Conservation (phyloP, 2,797 vertebrate species). For the Epinephelus awoara region DNA sequence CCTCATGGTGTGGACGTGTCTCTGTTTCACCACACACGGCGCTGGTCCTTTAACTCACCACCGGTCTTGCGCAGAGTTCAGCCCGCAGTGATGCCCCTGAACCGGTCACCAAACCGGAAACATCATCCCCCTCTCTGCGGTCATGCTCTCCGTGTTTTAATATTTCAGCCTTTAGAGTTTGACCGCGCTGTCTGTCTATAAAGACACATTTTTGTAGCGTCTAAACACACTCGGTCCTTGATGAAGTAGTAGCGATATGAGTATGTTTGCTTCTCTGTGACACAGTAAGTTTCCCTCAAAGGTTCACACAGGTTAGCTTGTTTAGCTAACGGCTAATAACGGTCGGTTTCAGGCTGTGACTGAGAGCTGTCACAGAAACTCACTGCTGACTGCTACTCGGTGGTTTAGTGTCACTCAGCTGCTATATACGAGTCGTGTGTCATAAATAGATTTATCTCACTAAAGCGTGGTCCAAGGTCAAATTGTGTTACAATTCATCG, state of each 20-base stretch:
- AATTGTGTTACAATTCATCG: not conserved
- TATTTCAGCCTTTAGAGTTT: not conserved
- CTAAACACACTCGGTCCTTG: not conserved
- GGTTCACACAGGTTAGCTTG: constrained; percentile 14
- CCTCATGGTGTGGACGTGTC: not conserved
- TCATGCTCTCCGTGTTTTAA: not conserved
- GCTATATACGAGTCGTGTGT: not conserved
- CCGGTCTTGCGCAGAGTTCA: not conserved
- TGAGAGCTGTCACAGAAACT: not conserved
- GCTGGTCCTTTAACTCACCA: not conserved
- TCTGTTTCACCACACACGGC: not conserved
- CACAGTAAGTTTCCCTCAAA: constrained; percentile 50
- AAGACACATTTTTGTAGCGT: not conserved
- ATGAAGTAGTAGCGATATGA: not conserved
- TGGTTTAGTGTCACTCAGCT: not conserved
- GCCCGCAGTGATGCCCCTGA: not conserved
- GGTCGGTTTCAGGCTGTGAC: not conserved
- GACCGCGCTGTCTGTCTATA: not conserved
- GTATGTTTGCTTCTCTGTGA: constrained; percentile 22
- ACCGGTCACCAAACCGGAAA: not conserved
- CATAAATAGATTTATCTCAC: not conserved
- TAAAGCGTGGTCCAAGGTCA: not conserved
- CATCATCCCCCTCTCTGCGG: constrained; percentile 10
- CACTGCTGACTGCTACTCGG: not conserved
- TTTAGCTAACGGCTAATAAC: constrained; percentile 31